Percentiles rank a stretch among this genome's conserved stretches.
Conservation (phyloP, 2,797 vertebrate genomes). For the Xenentodon cancila region DNA sequence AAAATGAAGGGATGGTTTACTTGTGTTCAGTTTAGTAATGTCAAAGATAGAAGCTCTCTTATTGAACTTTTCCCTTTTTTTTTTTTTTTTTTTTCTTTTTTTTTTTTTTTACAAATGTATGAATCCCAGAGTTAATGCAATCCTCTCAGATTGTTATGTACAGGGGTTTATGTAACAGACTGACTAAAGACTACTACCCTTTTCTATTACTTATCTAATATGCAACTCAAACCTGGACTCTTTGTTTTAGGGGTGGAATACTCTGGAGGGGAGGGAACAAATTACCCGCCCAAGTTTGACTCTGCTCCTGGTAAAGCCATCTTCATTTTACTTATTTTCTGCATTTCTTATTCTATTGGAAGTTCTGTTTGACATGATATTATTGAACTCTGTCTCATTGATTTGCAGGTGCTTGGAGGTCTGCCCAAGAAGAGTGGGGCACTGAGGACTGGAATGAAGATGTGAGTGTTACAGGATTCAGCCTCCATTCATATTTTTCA, state of each 20-base stretch:
- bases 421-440: constrained; percentile 95
- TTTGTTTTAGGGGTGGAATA: constrained; percentile 91
- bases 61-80: no score
- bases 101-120: no score
- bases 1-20: constrained; percentile 22
- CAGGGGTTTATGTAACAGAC: no score
- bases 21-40: no score
- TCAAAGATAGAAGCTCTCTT: no score
- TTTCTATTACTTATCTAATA: no score
- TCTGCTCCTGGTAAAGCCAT: constrained; percentile 89
- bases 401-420: constrained; percentile 91
- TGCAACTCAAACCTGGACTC: constrained; percentile 6
- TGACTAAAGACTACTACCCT: no score
- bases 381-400: constrained; percentile 41
- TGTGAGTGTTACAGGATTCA: constrained; percentile 80
- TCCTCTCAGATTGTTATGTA: no score
- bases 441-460: constrained; percentile 99
- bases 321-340: constrained; percentile 5
- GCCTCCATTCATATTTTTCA: constrained; percentile 1
- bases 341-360: constrained; percentile 33
- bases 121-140: no score
- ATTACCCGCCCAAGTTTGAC: constrained; percentile 94
- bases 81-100: no score
- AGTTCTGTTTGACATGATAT: not conserved
- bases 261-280: constrained; percentile 91